A percentile compares a stretch with the other conserved stretches of the same genome.
These are phyloP conservation scores for Zaprionus gabonicus DNA, from an alignment of 1,140 invertebrate genomes.

Conservation along the genomic window DNA sequence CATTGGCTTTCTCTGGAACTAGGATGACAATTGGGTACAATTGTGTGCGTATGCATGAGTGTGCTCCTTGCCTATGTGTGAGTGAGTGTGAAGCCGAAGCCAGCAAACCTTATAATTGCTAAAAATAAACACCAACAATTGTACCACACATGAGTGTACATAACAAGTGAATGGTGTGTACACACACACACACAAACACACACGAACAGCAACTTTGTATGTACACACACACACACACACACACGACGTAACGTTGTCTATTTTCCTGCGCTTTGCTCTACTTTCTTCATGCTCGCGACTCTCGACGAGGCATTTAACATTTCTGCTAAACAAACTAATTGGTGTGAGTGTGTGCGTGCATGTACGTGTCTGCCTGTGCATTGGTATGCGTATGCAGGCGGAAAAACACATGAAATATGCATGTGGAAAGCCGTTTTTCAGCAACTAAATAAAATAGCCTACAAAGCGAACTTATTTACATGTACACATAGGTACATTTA, in stretches of 20 bases:
- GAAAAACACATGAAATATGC: slow-evolving; percentile 3
- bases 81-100: slow-evolving; percentile 21
- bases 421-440: background rate
- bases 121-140: slow-evolving; percentile 62
- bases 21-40: slow-evolving; percentile 12
- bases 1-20: background rate
- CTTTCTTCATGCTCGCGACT: slow-evolving; percentile 10
- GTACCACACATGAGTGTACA: slow-evolving; percentile 12
- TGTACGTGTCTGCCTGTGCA: background rate
- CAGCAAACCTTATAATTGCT: slow-evolving; percentile 60
- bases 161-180: slow-evolving; percentile 3
- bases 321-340: slow-evolving; percentile 6
- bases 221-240: slow-evolving; percentile 3
- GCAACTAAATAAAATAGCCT: slow-evolving; percentile 1
- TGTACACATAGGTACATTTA: background rate
- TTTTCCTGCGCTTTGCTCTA: slow-evolving; percentile 20
- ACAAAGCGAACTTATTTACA: background rate
- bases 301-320: slow-evolving; percentile 13
- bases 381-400: background rate
- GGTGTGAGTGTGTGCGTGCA: slow-evolving; percentile 4
- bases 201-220: background rate
- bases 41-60: background rate
- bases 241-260: slow-evolving; percentile 24
- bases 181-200: slow-evolving; percentile 7
- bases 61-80: background rate